Evolutionary conservation across 2,113 vertebrate species (phyloP), one percentile per base, ranked within the genome.

Genomic region (Xyrauchen texanus): DNA sequence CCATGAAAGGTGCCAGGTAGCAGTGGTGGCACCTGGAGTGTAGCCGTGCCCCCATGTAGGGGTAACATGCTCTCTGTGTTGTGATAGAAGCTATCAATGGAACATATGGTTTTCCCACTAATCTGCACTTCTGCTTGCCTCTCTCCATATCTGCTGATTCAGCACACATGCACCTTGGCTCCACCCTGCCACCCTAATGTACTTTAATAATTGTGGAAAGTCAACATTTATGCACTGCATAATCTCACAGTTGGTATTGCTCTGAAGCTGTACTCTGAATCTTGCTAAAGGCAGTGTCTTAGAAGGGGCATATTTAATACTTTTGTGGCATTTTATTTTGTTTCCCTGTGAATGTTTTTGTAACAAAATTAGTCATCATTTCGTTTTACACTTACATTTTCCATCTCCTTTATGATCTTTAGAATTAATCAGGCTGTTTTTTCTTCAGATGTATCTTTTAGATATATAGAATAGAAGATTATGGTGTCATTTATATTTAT

Each of bases 81-180:
- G 52, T 67, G 61, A 83, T 71, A 81, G 65, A 76, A 53, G 13
- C 74, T 79, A 61, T 85, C 81, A 83, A 67, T 78, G 79, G 49
- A 81, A 47, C 84, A 83, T 79, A 81, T 81, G 81, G 84, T 66
- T 78, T 76, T 85, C 45, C 34, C 53, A 68, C 84, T 70, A 78
- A 85, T 83, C 79, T 81, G 81, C 84, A 81, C 15, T 70, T 79
- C 75, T 74, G 55, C 61, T 47, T 45, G 34, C 58, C 57, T 79
- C 15, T 51, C 16, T 16, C 49, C 11, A 46, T 21, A 63, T 76
- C 64, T 68, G 51, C 75, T 68, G 68, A 83, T 83, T 80, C 68
- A 68, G 78, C 68, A 71, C 67, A 71, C 64, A 68, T 44, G 42
- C 34, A 44, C 58, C 44, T 62, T 63, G 68, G 71, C 74, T 67